Evolutionary conservation across 2,888 invertebrate genomes (phyloP).

Genomic region (Hyles lineata): DNA sequence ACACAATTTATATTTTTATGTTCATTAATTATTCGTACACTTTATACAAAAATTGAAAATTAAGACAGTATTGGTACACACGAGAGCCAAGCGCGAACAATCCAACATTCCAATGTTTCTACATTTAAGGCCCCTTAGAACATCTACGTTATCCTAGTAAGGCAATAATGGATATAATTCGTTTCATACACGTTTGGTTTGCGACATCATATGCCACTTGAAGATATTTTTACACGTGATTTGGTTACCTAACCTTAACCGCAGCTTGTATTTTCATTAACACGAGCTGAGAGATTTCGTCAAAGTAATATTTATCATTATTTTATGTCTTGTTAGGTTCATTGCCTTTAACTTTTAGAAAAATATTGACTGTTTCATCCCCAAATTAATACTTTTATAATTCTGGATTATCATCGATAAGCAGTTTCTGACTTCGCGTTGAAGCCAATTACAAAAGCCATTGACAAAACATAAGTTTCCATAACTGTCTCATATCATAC

Average conservation of each 20-base stretch:
- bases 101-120: neutral
- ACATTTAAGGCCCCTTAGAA: conserved; percentile 23
- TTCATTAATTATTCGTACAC: neutral
- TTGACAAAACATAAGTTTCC: neutral
- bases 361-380: too few species aligned
- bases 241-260: conserved; percentile 32
- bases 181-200: conserved; percentile 1
- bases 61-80: neutral
- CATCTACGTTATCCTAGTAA: conserved; percentile 12
- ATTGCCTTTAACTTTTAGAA: neutral
- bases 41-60: neutral
- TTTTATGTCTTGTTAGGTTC: neutral
- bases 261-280: conserved; percentile 9
- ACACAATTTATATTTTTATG: neutral
- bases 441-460: too few species aligned
- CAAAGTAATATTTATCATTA: conserved; percentile 14
- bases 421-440: too few species aligned
- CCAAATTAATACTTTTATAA: too few species aligned
- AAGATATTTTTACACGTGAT: conserved; percentile 22
- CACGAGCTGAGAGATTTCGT: conserved; percentile 23
- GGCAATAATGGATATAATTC: conserved; percentile 25
- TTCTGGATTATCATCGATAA: too few species aligned
- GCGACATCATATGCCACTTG: conserved; percentile 5
- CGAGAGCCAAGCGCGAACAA: neutral
- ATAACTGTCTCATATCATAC: too few species aligned